Evolutionary conservation across 2,113 vertebrate genomes (phyloP).

Genomic region (Phalacrocorax carbo): DNA sequence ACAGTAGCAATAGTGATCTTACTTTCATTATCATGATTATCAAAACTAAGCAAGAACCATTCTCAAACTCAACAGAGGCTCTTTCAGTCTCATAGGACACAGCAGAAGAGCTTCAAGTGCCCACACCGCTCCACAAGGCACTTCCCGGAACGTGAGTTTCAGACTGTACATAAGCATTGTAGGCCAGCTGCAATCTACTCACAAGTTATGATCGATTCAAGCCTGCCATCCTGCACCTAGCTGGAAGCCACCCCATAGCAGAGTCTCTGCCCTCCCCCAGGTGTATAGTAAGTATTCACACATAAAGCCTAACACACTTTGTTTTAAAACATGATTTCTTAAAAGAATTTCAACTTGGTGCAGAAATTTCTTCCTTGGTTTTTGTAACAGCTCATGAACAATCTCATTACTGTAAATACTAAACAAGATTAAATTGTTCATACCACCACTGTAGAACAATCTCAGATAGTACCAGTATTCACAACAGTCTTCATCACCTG

Average conservation of each 20-base stretch:
- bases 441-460: not conserved
- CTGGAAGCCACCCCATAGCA: not conserved
- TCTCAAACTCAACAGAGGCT: not conserved
- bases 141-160: not conserved
- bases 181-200: not conserved
- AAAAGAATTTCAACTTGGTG: not conserved
- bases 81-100: not conserved
- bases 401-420: not conserved
- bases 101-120: not conserved
- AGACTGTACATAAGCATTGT: accelerated
- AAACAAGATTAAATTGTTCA: not conserved
- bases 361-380: not conserved
- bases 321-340: not conserved
- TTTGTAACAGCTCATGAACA: not conserved
- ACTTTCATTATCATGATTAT: not conserved
- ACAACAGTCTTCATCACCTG: not conserved
- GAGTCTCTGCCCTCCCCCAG: not conserved
- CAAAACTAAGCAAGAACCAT: not conserved
- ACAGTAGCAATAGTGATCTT: not conserved
- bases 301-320: not conserved
- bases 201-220: not conserved
- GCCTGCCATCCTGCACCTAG: not conserved
- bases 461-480: not conserved
- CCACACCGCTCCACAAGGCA: not conserved
- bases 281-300: not conserved